Base-by-base conservation (phyloP, 1,140 invertebrate species). In the Grapholita molesta region DNA sequence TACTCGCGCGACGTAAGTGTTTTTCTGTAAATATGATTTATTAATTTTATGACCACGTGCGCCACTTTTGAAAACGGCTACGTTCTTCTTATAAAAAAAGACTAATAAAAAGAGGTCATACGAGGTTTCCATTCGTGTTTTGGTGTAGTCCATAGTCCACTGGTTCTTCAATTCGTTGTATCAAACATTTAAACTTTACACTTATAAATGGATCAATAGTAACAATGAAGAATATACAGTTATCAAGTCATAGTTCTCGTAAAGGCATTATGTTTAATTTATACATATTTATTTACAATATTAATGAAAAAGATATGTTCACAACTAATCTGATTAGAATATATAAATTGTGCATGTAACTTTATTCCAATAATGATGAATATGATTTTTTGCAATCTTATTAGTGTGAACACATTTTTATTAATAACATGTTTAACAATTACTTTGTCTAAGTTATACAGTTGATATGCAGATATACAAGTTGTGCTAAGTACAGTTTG, bases 391-490 rank as follows among this genome's bases (percentile, higher is more conserved):
- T 12, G 11, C 12, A 12, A 28, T 61, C 15, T 30, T 8, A 5
- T 61, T 28, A 61, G n/a, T 74, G 72, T 75, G 71, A 68, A 78
- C 76, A 70, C 76, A 68, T 72, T 78, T 72, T 80, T 12, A 68
- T 67, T 35, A 78, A 69, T 82, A 81, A 80, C 75, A 80, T 75
- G 69, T 79, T 73, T 70, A 70, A 75, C 69, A 75, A 81, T 71
- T 76, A 73, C 69, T 57, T 77, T 75, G 70, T 75, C 78, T 82
- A 85, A 74, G 77, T 82, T 82, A 72, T 78, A 88, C 78, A 86
- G 71, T 80, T 90, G 88, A 89, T 90, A 90, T 90, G 88, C 88
- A 87, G 85, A 77, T 69, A 82, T 90, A 90, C 83, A 87, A 77
- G 76, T 81, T 76, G 85, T 87, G 82, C 85, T 86, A 84, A 78